phyloP scores from a whole-genome alignment of 2,113 vertebrate genomes.

The Verasper variegatus region DNA sequence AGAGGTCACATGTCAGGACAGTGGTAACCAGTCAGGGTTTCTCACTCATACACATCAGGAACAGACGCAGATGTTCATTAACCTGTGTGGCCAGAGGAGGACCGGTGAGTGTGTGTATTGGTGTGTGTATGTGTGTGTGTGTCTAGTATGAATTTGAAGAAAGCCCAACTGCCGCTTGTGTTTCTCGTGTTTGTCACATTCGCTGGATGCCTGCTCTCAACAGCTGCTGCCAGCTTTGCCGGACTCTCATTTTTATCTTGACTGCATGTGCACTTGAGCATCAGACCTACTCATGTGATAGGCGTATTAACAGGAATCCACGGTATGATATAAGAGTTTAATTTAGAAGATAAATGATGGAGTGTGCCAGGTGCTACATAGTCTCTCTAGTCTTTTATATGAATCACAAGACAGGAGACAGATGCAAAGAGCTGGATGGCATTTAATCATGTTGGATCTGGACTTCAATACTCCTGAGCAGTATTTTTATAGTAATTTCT shows the following conservation, averaged over 20 bases:
- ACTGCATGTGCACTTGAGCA: conserved; percentile 12
- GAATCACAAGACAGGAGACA: conserved; percentile 27
- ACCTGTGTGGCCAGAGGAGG: conserved; percentile 29
- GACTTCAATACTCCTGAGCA: not conserved
- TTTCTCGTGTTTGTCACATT: conserved; percentile 70
- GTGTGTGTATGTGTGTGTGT: not conserved
- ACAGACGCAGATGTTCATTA: conserved; percentile 59
- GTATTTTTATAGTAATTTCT: not conserved
- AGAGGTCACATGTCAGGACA: conserved; percentile 30
- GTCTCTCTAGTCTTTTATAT: conserved; percentile 16
- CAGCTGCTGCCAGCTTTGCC: conserved; percentile 64
- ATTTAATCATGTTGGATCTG: conserved; percentile 21
- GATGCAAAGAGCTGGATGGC: conserved; percentile 15
- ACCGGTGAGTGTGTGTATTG: not conserved
- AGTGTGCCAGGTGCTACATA: conserved; percentile 42
- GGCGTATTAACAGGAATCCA: conserved; percentile 27
- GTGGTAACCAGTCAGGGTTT: conserved; percentile 4
- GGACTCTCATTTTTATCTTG: conserved; percentile 17
- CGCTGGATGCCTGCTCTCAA: conserved; percentile 62
- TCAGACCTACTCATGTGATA: conserved; percentile 30
- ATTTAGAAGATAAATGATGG: conserved; percentile 59
- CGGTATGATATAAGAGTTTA: conserved; percentile 40
- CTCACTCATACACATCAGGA: conserved; percentile 31
- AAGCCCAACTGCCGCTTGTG: conserved; percentile 56
- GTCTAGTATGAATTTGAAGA: conserved; percentile 30